Evolutionary conservation across 2,113 vertebrate species (phyloP), one percentile per base, ranked within the genome.

Genomic region (Centropristis striata): DNA sequence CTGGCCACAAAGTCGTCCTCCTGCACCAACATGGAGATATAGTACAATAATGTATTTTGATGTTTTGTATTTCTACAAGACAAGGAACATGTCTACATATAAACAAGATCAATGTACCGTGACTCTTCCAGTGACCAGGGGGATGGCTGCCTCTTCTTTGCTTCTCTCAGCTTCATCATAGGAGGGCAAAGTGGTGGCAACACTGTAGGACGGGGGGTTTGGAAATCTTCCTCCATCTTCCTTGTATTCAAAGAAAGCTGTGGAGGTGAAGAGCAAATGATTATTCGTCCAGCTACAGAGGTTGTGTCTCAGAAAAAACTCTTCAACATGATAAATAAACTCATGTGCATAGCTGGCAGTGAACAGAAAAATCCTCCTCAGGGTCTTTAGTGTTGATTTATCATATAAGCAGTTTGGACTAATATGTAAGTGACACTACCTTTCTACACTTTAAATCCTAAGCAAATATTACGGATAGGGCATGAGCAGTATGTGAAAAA

Each of bases 191-290:
- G 97, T 96, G 21, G 98, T 99, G 80, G 98, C 98, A 64, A 99
- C 97, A 4, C 96, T 99, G 91, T 99, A 99, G 69, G 98, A 98
- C 0, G 98, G 98, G 25, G 98, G 98, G 75, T 98, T 99, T 8
- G 98, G 98, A 91, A 98, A 98, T 53, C 85, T 78, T 8, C 95
- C 95, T 69, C 96, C 95, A 77, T 98, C 98, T 80, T 99, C 97
- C 93, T 99, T 99, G 93, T 97, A 98, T 87, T 98, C 97, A 94
- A 98, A 98, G 90, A 97, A 99, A 15, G 94, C 98, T 99, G 90
- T 1, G 58, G 28, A 73, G 44, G 55, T 2, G 20, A 76, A 1
- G 55, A 51, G 51, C 9, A 78, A 11, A 75, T 16, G 2, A 10
- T 4, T 15, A 2, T 16, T 46, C 25, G 53, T 36, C 12, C n/a